Evolutionary conservation across 2,113 vertebrate genomes (phyloP), one percentile per base, ranked within the genome.

Genomic region (Mustelus asterias): DNA sequence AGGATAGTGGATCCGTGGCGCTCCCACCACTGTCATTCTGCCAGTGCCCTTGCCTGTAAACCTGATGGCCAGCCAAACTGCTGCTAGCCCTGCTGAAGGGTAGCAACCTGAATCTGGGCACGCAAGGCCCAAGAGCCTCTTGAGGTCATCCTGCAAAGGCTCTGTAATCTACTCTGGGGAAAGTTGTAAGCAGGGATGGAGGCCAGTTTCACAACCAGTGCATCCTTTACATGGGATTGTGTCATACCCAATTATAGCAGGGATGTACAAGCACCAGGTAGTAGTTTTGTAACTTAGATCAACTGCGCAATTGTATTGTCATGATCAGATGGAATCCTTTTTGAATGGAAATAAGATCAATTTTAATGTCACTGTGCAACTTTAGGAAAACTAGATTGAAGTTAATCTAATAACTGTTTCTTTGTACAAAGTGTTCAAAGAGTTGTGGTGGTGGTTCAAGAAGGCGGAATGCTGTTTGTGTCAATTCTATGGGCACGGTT

Each of bases 401-500:
- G 14, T 54, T 95, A 76, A 95, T 72, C 20, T 16, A 72, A 94
- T 69, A 11, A 33, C 69, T 95, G 44, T 95, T 72, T 70, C 13
- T 72, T 72, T 54, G 24, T 18, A 26, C 48, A 54, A 96, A 99
- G 99, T 99, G 99, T 97, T 99, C 99, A 54, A 99, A 98, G 96
- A 99, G 98, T 97, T 99, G 99, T 0, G 98, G 98, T 0, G 98
- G 98, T 13, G 99, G 99, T 90, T 98, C 97, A 0, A 98, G 98
- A 78, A 98, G 97, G 48, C 98, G 99, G 95, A 98, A 98, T 95
- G 99, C 99, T 16, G 97, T 98, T 96, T 99, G 99, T 24, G 98
- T 98, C 89, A 99, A 98, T 96, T 97, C 98, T 54, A 97, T 97
- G 44, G 98, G 98, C 0, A 97, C 97, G 0, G 97, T 98, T 0